Conservation (phyloP, 2,888 invertebrate genomes). For the Poecilobothrus nobilitatus region DNA sequence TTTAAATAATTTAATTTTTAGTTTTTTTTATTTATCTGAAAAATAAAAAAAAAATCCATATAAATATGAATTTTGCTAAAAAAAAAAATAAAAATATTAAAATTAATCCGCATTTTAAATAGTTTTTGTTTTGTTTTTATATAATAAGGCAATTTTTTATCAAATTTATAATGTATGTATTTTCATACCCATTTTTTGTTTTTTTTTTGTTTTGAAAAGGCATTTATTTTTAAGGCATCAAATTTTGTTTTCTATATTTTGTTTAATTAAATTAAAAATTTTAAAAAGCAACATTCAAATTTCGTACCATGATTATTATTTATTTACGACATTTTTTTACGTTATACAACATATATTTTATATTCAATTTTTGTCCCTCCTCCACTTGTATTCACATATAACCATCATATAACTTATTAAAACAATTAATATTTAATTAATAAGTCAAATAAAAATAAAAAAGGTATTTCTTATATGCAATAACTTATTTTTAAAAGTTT, state of each 20-base stretch:
- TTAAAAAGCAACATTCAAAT: conserved; percentile 1
- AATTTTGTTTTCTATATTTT: not conserved
- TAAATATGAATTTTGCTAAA: too few species aligned
- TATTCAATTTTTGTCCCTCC: too few species aligned
- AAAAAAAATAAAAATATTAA: not conserved
- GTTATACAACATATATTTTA: too few species aligned
- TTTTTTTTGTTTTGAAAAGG: not conserved
- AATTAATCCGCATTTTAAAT: not conserved
- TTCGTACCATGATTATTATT: not conserved
- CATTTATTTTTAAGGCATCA: not conserved
- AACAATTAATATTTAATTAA: too few species aligned
- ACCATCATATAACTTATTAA: too few species aligned
- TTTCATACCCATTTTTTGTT: not conserved
- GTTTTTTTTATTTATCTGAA: not conserved
- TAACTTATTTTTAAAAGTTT: too few species aligned
- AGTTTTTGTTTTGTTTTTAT: not conserved
- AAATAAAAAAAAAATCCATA: too few species aligned
- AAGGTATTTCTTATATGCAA: too few species aligned
- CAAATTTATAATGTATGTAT: not conserved
- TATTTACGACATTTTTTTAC: too few species aligned
- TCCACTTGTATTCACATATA: too few species aligned
- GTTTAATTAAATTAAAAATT: not conserved
- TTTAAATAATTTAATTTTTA: too few species aligned
- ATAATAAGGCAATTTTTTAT: not conserved
- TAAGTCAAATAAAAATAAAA: too few species aligned